Percentiles rank a stretch among this genome's conserved stretches.
Conservation (phyloP, 2,797 vertebrate genomes). For the Rhabdomys pumilio region DNA sequence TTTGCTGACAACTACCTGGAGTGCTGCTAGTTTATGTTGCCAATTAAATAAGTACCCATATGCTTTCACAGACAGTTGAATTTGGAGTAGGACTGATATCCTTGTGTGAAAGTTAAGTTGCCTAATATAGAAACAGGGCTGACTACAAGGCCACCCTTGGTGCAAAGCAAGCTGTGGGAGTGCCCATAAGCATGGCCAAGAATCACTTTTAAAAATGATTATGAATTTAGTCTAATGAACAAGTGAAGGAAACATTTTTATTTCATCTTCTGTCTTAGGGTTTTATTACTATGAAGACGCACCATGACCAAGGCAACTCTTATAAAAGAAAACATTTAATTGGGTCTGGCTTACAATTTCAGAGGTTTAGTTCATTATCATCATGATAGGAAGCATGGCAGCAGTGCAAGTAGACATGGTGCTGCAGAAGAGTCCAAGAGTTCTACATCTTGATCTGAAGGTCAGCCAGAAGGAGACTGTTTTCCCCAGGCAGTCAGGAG, state of each 20-base stretch:
- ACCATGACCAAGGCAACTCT: not conserved
- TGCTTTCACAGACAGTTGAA: constrained; percentile 83
- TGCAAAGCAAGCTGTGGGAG: constrained; percentile 75
- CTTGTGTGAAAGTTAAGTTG: constrained; percentile 82
- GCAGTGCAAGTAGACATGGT: not conserved
- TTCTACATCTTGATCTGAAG: too few species aligned
- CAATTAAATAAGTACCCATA: constrained; percentile 83
- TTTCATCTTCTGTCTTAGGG: not conserved
- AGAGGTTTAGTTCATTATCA: not conserved
- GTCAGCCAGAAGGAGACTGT: too few species aligned
- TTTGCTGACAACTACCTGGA: constrained; percentile 85
- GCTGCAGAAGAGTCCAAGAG: too few species aligned
- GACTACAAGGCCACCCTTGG: constrained; percentile 75
- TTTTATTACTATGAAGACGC: not conserved
- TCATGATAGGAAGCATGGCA: not conserved
- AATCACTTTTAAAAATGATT: constrained; percentile 68
- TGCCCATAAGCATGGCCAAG: constrained; percentile 65
- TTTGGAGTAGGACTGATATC: constrained; percentile 81
- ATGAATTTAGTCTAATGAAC: constrained; percentile 49
- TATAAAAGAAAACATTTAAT: not conserved
- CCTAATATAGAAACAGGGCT: constrained; percentile 79
- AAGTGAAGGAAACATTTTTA: constrained; percentile 62
- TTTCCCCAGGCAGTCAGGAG: too few species aligned
- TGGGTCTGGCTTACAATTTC: not conserved
- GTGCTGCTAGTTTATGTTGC: constrained; percentile 81